Conservation (phyloP, 2,113 vertebrate species). For the Ageneiosus marmoratus region DNA sequence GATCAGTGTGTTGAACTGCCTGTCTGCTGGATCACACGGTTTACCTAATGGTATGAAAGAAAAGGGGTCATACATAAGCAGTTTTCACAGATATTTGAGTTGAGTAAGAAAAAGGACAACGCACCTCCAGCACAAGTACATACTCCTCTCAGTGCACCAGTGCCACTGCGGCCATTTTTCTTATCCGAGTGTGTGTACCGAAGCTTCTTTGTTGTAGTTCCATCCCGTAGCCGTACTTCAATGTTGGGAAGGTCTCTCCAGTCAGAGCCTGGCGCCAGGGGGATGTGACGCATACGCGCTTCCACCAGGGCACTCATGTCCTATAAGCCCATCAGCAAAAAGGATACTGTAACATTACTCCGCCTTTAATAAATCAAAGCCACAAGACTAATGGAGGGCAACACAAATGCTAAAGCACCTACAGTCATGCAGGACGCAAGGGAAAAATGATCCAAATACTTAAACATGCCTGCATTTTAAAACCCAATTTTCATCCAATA, state of each 20-base stretch:
- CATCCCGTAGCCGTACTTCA: conserved; percentile 85
- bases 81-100: no score
- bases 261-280: conserved; percentile 89
- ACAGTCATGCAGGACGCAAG: neutral
- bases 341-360: neutral
- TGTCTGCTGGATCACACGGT: conserved; percentile 84
- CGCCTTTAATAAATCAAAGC: no score
- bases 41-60: conserved; percentile 66
- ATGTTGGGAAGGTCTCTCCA: conserved; percentile 95
- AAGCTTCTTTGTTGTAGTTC: conserved; percentile 84
- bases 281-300: conserved; percentile 92
- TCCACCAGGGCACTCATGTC: conserved; percentile 96
- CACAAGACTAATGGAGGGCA: neutral
- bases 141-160: conserved; percentile 83
- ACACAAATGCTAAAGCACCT: neutral
- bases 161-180: conserved; percentile 86
- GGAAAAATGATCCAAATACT: neutral
- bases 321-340: conserved; percentile 64
- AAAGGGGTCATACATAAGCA: no score
- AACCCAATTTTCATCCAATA: neutral
- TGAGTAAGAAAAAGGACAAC: neutral
- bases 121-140: conserved; percentile 89
- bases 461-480: neutral
- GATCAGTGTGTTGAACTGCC: conserved; percentile 95
- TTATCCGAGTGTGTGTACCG: conserved; percentile 85